Evolutionary conservation across 1,140 invertebrate genomes (phyloP).

Genomic region (Hormaphis cornu): DNA sequence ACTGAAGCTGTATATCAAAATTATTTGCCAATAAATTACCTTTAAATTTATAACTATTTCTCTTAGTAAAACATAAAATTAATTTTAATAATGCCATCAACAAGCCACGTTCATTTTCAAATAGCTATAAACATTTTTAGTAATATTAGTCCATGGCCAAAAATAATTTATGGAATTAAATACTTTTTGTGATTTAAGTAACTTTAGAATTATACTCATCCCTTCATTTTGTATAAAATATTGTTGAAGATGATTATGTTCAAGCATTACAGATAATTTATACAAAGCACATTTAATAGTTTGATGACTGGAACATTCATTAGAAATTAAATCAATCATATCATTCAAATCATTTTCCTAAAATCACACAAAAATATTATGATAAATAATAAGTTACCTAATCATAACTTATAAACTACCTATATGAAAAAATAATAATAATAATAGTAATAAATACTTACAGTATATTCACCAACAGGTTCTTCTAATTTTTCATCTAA

Average conservation of each 20-base stretch:
- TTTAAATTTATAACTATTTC: neutral
- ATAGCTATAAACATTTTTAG: neutral
- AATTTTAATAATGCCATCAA: slow-evolving; percentile 14
- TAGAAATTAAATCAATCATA: slow-evolving; percentile 16
- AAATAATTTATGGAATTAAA: neutral
- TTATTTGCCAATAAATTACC: neutral
- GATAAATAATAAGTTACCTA: neutral
- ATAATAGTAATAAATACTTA: neutral
- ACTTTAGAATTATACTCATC: slow-evolving; percentile 13
- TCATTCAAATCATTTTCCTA: slow-evolving; percentile 13
- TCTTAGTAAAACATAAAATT: slow-evolving; percentile 3
- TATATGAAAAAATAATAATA: neutral
- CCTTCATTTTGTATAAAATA: slow-evolving; percentile 8
- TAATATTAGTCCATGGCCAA: neutral
- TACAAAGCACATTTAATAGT: slow-evolving; percentile 25
- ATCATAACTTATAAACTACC: no score
- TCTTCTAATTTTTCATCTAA: neutral
- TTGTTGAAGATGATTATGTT: slow-evolving; percentile 14
- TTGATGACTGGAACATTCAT: slow-evolving; percentile 25
- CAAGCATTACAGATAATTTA: slow-evolving; percentile 15
- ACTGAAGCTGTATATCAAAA: neutral
- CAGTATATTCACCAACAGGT: slow-evolving; percentile 7
- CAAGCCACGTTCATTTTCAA: neutral
- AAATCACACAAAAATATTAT: neutral
- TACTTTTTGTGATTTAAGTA: slow-evolving; percentile 18